Percentiles rank a stretch among this genome's conserved stretches.
These are phyloP conservation scores for Charadrius vociferus DNA, from an alignment of 2,113 vertebrate genomes.

Conservation along the genomic window DNA sequence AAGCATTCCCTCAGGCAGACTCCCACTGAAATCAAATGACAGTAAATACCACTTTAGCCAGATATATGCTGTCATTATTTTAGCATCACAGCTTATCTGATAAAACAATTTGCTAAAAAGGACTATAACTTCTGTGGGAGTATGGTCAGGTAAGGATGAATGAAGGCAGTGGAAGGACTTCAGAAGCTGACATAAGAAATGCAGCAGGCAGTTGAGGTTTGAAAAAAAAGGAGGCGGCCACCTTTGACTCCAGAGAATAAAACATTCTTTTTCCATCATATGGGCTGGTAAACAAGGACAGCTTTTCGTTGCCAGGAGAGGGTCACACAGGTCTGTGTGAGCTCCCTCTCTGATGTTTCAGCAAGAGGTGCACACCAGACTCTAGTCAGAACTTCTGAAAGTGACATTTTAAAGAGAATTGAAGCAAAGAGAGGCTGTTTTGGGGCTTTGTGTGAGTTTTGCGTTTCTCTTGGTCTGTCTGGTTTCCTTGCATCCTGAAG, in stretches of 20 bases:
- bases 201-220: neutral
- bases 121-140: neutral
- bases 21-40: neutral
- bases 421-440: neutral
- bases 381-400: neutral
- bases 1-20: neutral
- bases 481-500: neutral
- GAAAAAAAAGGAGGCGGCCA: neutral
- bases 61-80: neutral
- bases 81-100: neutral
- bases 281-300: neutral
- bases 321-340: neutral
- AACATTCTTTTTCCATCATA: accelerated
- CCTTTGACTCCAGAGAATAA: neutral
- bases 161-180: neutral
- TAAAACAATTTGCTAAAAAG: neutral
- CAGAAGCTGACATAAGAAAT: neutral
- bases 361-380: neutral
- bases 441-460: neutral
- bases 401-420: neutral
- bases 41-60: neutral
- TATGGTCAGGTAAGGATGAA: neutral
- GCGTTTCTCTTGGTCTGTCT: neutral
- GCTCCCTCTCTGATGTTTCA: neutral
- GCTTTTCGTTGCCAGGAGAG: neutral